Evolutionary conservation across 1,140 invertebrate species (phyloP), one percentile per base, ranked within the genome.

Genomic region (Drosophila albomicans): DNA sequence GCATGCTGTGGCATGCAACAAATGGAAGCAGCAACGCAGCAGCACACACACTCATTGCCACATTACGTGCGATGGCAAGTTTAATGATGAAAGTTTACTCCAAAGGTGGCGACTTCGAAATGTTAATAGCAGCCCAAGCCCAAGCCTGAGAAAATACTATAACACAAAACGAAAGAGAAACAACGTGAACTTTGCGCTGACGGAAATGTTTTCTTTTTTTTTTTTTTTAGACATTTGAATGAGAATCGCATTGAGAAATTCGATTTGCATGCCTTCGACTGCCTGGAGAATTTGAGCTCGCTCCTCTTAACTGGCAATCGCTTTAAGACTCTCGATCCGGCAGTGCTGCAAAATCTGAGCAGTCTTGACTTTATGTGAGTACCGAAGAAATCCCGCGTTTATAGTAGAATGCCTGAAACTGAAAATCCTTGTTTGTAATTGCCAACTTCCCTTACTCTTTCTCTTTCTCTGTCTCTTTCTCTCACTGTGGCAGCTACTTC

Each of bases 401-500:
- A 32, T 11, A 11, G 13, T 15, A 56, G 13, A 56, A 32, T 11
- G 0, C 10, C 35, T 20, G 20, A n/a, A n/a, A 8, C 16, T 25
- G 5, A 5, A 4, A 13, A 15, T 43, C 41, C 41, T 43, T 43
- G 41, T 43, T 46, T 61, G 56, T 61, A 57, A 67, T 81, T 68
- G 48, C 54, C 49, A 62, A 46, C 16, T 20, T 16, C 7, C 16
- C 15, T 11, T 13, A 46, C 13, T 49, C 10, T 56, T n/a, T 58
- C 41, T 28, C 13, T 35, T 15, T 35, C 10, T 38, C n/a, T 41
- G 20, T 0, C 30, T 35, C 13, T 70, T 51, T 75, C 25, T 81
- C 71, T 81, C 75, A 66, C 15, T 68, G 89, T 91, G 16, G 15
- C 85, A 95, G 95, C 41, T 95, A 95, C 82, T 95, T 95, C 84